Conservation (phyloP, 2,888 invertebrate species). For the Acleris literana region DNA sequence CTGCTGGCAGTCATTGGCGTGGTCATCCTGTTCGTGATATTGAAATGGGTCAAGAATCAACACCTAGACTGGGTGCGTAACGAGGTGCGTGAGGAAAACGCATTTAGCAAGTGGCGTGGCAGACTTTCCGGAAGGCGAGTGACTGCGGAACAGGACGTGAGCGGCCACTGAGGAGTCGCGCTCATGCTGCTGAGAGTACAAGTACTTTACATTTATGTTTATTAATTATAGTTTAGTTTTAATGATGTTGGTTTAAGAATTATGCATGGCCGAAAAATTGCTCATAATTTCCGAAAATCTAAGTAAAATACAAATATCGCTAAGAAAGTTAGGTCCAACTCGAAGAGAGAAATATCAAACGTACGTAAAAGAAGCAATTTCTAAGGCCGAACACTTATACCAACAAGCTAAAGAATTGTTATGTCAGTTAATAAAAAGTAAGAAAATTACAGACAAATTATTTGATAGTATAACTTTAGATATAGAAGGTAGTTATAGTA, state of each 20-base stretch:
- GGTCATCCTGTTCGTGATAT: too few relatives aligned
- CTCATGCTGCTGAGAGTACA: too few relatives aligned
- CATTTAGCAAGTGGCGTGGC: too few relatives aligned
- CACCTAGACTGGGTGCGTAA: too few relatives aligned
- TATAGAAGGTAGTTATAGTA: background rate
- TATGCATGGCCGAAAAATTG: slow-evolving; percentile 16
- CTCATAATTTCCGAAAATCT: slow-evolving; percentile 10
- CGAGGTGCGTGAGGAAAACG: too few relatives aligned
- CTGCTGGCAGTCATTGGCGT: too few relatives aligned
- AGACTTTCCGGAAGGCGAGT: too few relatives aligned
- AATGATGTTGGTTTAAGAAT: background rate
- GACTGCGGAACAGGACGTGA: too few relatives aligned
- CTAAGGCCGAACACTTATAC: background rate
- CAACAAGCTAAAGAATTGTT: background rate
- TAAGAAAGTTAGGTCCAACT: slow-evolving; percentile 9
- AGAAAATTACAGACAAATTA: background rate
- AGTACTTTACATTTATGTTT: too few relatives aligned
- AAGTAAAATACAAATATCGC: slow-evolving; percentile 3
- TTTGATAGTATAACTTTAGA: background rate
- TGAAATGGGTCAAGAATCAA: too few relatives aligned
- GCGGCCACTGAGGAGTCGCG: too few relatives aligned
- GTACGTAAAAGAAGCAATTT: slow-evolving; percentile 2
- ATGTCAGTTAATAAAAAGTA: background rate
- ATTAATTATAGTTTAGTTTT: background rate
- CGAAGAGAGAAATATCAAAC: background rate